Evolutionary conservation across 2,797 vertebrate genomes (phyloP).

Genomic region (Fistularia tabacaria): DNA sequence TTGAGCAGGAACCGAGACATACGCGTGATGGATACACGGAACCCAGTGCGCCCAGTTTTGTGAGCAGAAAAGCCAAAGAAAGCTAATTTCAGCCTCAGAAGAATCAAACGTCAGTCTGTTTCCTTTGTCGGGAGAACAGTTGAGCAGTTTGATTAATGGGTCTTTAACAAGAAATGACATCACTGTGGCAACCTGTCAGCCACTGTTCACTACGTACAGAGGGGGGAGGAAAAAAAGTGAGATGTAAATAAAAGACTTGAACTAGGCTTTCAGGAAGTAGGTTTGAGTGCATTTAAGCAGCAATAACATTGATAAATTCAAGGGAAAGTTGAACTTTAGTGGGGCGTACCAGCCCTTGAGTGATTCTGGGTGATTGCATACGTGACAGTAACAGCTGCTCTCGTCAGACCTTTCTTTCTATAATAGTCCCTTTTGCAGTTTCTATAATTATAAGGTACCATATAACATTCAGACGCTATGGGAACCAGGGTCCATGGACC

Average conservation of each 20-base stretch:
- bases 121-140: constrained; percentile 49
- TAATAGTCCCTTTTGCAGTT: neutral
- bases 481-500: too few species aligned
- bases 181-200: constrained; percentile 35
- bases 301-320: constrained; percentile 27
- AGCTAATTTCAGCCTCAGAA: constrained; percentile 36
- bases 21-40: constrained; percentile 11
- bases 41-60: constrained; percentile 18
- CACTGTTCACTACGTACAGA: constrained; percentile 26
- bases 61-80: constrained; percentile 34
- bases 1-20: constrained; percentile 10
- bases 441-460: too few species aligned
- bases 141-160: constrained; percentile 61
- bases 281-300: constrained; percentile 26
- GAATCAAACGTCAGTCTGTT: constrained; percentile 48
- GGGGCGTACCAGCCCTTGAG: constrained; percentile 8
- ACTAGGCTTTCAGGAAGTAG: constrained; percentile 16
- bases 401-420: neutral
- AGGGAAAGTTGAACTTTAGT: constrained; percentile 25
- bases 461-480: too few species aligned
- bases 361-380: constrained; percentile 31
- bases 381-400: constrained; percentile 10
- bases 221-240: constrained; percentile 18
- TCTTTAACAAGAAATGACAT: constrained; percentile 44
- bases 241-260: constrained; percentile 48